A percentile compares a stretch with the other conserved stretches of the same genome.
phyloP scores from a whole-genome alignment of 2,888 invertebrate species.

The Syrista parreyssii region DNA sequence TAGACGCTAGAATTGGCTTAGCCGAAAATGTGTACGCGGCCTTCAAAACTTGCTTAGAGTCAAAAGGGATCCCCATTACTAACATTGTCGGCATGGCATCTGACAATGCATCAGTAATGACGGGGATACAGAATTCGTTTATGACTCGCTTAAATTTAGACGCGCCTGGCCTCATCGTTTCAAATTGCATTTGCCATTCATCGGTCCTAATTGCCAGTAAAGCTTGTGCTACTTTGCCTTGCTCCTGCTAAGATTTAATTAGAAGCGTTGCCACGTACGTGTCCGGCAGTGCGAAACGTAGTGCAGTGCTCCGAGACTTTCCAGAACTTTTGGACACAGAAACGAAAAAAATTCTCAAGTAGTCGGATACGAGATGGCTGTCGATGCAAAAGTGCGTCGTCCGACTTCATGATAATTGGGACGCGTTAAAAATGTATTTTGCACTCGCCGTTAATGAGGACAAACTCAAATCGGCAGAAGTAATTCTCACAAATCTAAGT shows the following conservation, averaged over 20 bases:
- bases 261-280: slow-evolving; percentile 22
- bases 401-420: slow-evolving; percentile 18
- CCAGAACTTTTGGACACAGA: slow-evolving; percentile 24
- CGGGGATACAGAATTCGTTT: slow-evolving; percentile 31
- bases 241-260: slow-evolving; percentile 26
- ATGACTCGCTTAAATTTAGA: slow-evolving; percentile 24
- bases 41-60: slow-evolving; percentile 7
- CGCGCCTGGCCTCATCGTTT: slow-evolving; percentile 18
- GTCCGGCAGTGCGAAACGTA: slow-evolving; percentile 30
- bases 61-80: slow-evolving; percentile 7
- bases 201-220: slow-evolving; percentile 29
- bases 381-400: slow-evolving; percentile 26
- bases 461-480: slow-evolving; percentile 15
- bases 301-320: slow-evolving; percentile 23
- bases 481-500: slow-evolving; percentile 2
- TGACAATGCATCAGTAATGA: slow-evolving; percentile 37
- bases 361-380: slow-evolving; percentile 21
- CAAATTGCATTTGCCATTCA: slow-evolving; percentile 35
- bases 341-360: slow-evolving; percentile 15
- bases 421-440: slow-evolving; percentile 17
- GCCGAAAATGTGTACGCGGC: slow-evolving; percentile 11
- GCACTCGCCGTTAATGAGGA: slow-evolving; percentile 11
- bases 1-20: slow-evolving; percentile 15
- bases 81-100: slow-evolving; percentile 19
- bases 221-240: slow-evolving; percentile 29